Base-by-base conservation (phyloP, 2,797 vertebrate genomes). In the Oreochromis grahami region DNA sequence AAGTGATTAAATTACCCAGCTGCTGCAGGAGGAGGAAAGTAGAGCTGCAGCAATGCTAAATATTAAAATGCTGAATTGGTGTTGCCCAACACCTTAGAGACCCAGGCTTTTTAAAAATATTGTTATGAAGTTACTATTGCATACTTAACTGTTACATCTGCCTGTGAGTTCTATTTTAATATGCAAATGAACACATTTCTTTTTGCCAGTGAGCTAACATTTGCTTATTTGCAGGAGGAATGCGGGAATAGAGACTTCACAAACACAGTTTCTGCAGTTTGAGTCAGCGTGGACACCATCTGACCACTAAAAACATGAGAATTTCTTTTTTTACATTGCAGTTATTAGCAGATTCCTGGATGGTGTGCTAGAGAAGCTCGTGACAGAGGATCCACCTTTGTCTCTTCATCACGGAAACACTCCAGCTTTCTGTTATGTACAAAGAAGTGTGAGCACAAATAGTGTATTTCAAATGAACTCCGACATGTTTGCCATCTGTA, bases 191-290 rank as follows among this genome's bases (percentile, higher is more conserved):
- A 65, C 19, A 21, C 19, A 41, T 2, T 38, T 38, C 11, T 21
- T 21, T 65, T 38, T 3, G n/a, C 34, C 0, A 14, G 60, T 21
- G 19, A 65, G 11, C 19, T 65, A 41, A 41, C 38, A 45, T 6
- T 21, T 65, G 63, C 63, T 68, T 41, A 38, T 24, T 24, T 68
- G 63, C 8, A 68, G 36, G 36, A 65, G n/a, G 12, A 68, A 0
- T 41, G n/a, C 36, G 14, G 0, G n/a, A 14, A 41, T n/a, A 38
- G 45, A 50, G 36, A 0, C 34, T 14, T 65, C 0, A 36, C 32
- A 63, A 63, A 36, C 58, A 36, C 58, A 65, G 60, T 21, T 65
- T 38, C 34, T 38, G 19, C 60, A 65, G 60, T 41, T 21, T 65
- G 34, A 65, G 60, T 41, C 60, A 65, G 60, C 5, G 12, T 24